Base-by-base conservation (phyloP, 2,888 invertebrate genomes). In the Lasioglossum lativentre region DNA sequence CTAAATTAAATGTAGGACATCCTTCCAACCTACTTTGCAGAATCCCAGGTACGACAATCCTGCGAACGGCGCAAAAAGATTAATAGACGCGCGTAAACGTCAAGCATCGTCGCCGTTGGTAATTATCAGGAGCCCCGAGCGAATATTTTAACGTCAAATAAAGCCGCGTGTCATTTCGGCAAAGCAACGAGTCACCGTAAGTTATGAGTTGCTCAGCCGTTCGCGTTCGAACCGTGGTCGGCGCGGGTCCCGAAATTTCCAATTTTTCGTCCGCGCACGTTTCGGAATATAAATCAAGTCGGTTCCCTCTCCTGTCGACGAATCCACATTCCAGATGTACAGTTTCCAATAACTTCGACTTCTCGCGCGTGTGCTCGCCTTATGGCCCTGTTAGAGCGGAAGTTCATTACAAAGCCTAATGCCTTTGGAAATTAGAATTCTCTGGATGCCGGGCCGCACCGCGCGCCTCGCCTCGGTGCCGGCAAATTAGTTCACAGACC, bases 391-490 rank as follows among this genome's bases (percentile, higher is more conserved):
- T 86, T 90, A 88, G 87, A 79, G 81, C 90, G 89, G 89, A 90
- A 88, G 85, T 86, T 90, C 90, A 85, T 90, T 90, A 89, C 86
- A 75, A 40, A 82, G 87, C 85, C 83, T 85, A 85, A 90, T 88
- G 89, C 83, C 86, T 82, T 80, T 85, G 84, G 77, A 90, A 90
- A 90, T 90, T 90, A 89, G 90, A 89, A 90, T 90, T 90, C 89
- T 82, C 86, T 34, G 83, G 80, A 87, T 89, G 82, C 88, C 81
- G 30, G 30, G 72, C 79, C 56, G 73, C 42, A 12, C n/a, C 56
- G 34, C 56, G n/a, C n/a, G 34, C 19, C 19, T 19, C 2, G 47
- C 47, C 47, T 47, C 47, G 72, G 34, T 16, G 45, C 19, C 47
- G 52, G 68, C 71, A 87, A 89, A 89, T 83, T 89, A 76, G 86